Evolutionary conservation across 1,140 invertebrate genomes (phyloP), one percentile per base, ranked within the genome.

Genomic region (Cyrtorhinus lividipennis): DNA sequence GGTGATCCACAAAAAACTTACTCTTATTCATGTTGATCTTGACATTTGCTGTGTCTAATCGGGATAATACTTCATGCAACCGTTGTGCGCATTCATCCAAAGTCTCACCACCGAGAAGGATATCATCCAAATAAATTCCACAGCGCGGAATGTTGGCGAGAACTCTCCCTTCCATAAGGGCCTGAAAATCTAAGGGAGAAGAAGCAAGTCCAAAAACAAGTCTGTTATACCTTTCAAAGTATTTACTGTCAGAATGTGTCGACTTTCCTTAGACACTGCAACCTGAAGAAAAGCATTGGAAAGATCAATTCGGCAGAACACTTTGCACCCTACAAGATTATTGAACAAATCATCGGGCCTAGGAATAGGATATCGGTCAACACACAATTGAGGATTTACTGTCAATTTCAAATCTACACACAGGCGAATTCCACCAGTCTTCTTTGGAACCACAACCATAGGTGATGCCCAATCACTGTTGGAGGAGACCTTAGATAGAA

Each of bases 281-380:
- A 75, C 64, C 62, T 76, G 74, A 46, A 72, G 68, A 67, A 73
- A 76, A 1, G 73, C 72, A 15, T 72, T 68, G n/a, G 63, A 66
- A 13, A 74, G 66, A 67, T 76, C 72, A 1, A 76, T 59, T 59
- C 70, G 70, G 24, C 69, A 69, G 63, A 72, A 75, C 24, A 59
- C 59, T 64, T 70, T 66, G n/a, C 60, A 61, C 2, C 38, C 60
- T 2, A 45, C 8, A 22, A 61, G 46, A n/a, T 61, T 3, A 23
- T 61, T 2, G 38, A 61, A 61, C 2, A 63, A 27, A 12, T 63
- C 56, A 10, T 63, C 62, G 5, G 56, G 53, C 5, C 15, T 3
- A 1, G 62, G 62, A 20, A 44, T 58, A 24, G 61, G 24, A 15
- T 57, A 23, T 10, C 12, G 10, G 56, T 59, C 64, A 45, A 66